These are phyloP conservation scores for Drosophila kambysellisi DNA, from an alignment of 2,888 invertebrate species.

Conservation along the genomic window DNA sequence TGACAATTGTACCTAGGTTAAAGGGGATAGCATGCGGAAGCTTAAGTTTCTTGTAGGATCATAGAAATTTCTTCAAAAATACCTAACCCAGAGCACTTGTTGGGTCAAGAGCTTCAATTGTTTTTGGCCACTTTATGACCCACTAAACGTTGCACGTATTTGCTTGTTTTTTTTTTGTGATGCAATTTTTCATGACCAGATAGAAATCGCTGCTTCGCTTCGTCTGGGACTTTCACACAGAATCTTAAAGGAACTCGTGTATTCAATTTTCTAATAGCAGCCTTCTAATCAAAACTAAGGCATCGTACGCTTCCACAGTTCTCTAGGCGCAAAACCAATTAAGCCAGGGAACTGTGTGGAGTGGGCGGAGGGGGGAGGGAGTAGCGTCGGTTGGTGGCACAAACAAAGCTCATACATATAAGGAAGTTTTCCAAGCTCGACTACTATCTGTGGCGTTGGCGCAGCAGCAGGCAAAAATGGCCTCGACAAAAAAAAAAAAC, in stretches of 20 bases:
- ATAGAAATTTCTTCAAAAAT: not conserved
- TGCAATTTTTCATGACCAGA: slow-evolving; percentile 55
- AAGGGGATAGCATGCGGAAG: no score
- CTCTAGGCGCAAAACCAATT: slow-evolving; percentile 78
- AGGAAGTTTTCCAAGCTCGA: slow-evolving; percentile 66
- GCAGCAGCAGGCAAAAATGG: slow-evolving; percentile 25
- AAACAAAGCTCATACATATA: slow-evolving; percentile 60
- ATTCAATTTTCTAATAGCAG: slow-evolving; percentile 79
- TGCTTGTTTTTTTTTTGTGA: slow-evolving; percentile 10
- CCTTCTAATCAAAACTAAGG: slow-evolving; percentile 76
- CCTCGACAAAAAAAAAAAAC: slow-evolving; percentile 23
- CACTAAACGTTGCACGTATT: slow-evolving; percentile 45
- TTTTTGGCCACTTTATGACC: slow-evolving; percentile 47
- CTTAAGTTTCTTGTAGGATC: not conserved
- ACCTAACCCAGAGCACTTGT: slow-evolving; percentile 21
- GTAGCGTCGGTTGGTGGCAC: slow-evolving; percentile 1
- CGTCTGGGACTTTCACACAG: slow-evolving; percentile 46
- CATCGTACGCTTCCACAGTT: slow-evolving; percentile 54
- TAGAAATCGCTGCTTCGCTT: slow-evolving; percentile 47
- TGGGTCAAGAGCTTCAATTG: slow-evolving; percentile 11
- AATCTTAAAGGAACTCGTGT: slow-evolving; percentile 42
- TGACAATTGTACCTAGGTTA: not conserved
- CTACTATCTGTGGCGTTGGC: slow-evolving; percentile 43
- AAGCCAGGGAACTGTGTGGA: slow-evolving; percentile 50
- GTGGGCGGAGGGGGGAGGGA: not conserved